These are phyloP conservation scores for Paralichthys olivaceus DNA, from an alignment of 2,113 vertebrate species.

Conservation along the genomic window DNA sequence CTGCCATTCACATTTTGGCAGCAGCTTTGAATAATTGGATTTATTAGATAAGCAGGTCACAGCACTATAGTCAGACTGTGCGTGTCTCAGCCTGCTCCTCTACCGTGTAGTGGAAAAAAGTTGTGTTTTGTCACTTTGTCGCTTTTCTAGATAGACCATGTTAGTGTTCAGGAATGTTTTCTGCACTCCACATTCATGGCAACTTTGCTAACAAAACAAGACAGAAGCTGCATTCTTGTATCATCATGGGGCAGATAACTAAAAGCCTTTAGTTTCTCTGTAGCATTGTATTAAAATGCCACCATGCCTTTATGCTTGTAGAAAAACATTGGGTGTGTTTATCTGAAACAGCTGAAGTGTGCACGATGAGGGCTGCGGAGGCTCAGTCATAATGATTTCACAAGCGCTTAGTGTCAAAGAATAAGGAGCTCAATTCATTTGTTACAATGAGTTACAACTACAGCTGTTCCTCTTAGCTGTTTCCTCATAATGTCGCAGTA, in stretches of 20 bases:
- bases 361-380: conserved; percentile 13
- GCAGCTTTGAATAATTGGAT: conserved; percentile 34
- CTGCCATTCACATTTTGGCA: conserved; percentile 32
- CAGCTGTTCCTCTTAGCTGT: neutral
- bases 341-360: conserved; percentile 28
- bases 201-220: neutral
- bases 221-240: neutral
- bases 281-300: conserved; percentile 3
- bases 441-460: neutral
- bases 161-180: neutral
- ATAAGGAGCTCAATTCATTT: conserved; percentile 1
- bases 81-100: neutral
- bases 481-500: neutral
- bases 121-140: neutral
- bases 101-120: neutral
- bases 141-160: neutral
- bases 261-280: neutral
- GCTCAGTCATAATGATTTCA: conserved; percentile 36
- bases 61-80: neutral
- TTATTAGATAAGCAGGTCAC: conserved; percentile 54
- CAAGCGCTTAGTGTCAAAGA: conserved; percentile 6
- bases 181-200: neutral
- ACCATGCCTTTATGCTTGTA: conserved; percentile 30
- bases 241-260: neutral
- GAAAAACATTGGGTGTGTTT: conserved; percentile 51